Conservation (phyloP, 2,113 vertebrate species). For the Melanostigma gelatinosum region DNA sequence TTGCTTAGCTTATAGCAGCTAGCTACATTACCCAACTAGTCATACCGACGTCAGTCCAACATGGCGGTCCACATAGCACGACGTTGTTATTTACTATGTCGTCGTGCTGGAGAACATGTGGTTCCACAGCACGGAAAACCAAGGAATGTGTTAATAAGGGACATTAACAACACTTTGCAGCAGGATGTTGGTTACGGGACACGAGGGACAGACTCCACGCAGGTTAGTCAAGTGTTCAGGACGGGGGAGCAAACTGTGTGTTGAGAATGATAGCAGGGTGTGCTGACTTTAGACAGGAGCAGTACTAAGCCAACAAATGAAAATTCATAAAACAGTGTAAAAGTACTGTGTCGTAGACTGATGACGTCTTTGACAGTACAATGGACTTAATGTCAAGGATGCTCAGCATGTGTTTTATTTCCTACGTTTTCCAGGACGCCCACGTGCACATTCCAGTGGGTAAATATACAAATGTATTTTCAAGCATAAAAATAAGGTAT, state of each 20-base stretch:
- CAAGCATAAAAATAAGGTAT: neutral
- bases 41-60: slow-evolving; percentile 53
- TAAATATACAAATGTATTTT: slow-evolving; percentile 41
- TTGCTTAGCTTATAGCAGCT: neutral
- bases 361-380: neutral
- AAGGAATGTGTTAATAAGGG: fast-evolving
- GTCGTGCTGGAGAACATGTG: neutral
- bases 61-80: slow-evolving; percentile 73
- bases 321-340: neutral
- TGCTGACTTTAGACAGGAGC: neutral
- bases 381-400: neutral
- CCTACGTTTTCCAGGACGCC: slow-evolving; percentile 53
- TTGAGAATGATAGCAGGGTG: neutral
- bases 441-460: slow-evolving; percentile 72
- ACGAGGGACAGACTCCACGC: slow-evolving; percentile 14
- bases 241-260: neutral
- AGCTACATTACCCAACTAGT: neutral
- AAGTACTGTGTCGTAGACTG: neutral
- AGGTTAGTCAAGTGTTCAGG: slow-evolving; percentile 54
- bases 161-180: neutral
- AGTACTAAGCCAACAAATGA: neutral
- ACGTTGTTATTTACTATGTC: slow-evolving; percentile 41
- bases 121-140: neutral
- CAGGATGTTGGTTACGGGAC: slow-evolving; percentile 20
- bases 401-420: neutral